These are phyloP conservation scores for Halcyon smyrnensis DNA, from an alignment of 2,797 vertebrate species.

Conservation along the genomic window DNA sequence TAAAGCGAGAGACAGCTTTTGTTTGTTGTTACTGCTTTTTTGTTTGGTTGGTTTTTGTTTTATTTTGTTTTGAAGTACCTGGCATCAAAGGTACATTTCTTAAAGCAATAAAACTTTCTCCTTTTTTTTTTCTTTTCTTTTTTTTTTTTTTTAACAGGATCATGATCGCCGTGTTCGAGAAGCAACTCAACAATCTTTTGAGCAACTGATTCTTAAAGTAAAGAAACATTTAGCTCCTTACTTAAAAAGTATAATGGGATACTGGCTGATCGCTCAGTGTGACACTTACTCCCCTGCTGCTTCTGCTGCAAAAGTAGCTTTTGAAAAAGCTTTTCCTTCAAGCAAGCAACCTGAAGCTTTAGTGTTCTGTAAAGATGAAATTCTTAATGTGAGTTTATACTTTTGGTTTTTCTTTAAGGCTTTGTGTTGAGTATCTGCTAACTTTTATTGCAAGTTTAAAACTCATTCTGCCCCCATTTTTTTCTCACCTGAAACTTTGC, in stretches of 20 bases:
- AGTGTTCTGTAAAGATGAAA: conserved; percentile 95
- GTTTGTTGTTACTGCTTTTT: not conserved
- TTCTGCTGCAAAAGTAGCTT: conserved; percentile 89
- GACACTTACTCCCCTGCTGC: conserved; percentile 93
- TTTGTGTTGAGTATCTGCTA: not conserved
- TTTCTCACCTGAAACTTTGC: not conserved
- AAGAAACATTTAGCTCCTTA: conserved; percentile 94
- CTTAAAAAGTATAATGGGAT: conserved; percentile 95
- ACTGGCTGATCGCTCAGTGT: conserved; percentile 96
- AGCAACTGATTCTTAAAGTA: conserved; percentile 95
- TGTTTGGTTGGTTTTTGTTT: no score
- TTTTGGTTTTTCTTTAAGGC: not conserved
- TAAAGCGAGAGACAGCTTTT: not conserved
- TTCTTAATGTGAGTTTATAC: conserved; percentile 87
- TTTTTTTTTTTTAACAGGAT: conserved; percentile 80
- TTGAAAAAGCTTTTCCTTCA: conserved; percentile 92
- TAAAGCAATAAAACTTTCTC: not conserved
- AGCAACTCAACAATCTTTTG: conserved; percentile 94
- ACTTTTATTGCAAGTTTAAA: not conserved
- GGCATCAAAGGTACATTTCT: not conserved
- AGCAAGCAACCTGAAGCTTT: conserved; percentile 94
- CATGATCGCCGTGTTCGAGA: conserved; percentile 95
- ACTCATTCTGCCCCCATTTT: not conserved
- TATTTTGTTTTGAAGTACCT: not conserved
- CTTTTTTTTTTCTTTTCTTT: not conserved